phyloP scores from a whole-genome alignment of 2,888 invertebrate species.

The Thecophora atra region DNA sequence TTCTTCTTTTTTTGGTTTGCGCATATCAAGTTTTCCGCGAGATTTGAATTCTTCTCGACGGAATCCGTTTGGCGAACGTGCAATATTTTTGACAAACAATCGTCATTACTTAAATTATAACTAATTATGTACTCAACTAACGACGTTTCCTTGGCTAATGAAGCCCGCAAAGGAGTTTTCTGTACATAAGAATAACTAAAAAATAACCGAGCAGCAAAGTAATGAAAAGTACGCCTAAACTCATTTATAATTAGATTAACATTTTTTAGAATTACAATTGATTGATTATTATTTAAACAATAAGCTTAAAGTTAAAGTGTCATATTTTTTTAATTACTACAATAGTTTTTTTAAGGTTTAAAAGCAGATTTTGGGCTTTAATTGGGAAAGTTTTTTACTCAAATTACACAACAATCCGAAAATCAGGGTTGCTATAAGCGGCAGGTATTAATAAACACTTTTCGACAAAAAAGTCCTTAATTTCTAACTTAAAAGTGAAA shows the following conservation, averaged over 20 bases:
- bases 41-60: not conserved
- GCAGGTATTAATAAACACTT: too few relatives aligned
- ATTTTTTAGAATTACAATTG: not conserved
- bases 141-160: not conserved
- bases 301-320: not conserved
- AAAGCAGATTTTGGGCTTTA: too few relatives aligned
- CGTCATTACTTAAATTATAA: constrained; percentile 15
- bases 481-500: too few relatives aligned
- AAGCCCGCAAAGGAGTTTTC: not conserved
- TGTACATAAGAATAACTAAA: not conserved
- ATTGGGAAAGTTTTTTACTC: too few relatives aligned
- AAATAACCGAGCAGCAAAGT: not conserved
- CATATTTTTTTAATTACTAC: constrained; percentile 20
- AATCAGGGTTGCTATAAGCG: too few relatives aligned
- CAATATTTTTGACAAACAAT: constrained; percentile 26
- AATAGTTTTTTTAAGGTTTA: constrained; percentile 18
- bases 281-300: constrained; percentile 3
- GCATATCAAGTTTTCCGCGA: not conserved
- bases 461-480: too few relatives aligned
- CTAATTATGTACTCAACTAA: not conserved
- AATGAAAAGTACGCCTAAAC: constrained; percentile 33
- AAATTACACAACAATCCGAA: too few relatives aligned
- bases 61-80: constrained; percentile 23
- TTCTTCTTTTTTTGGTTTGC: constrained; percentile 5
- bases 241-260: constrained; percentile 6